These are phyloP conservation scores for Amphiprion ocellaris DNA, from an alignment of 2,113 vertebrate species.

Conservation along the genomic window DNA sequence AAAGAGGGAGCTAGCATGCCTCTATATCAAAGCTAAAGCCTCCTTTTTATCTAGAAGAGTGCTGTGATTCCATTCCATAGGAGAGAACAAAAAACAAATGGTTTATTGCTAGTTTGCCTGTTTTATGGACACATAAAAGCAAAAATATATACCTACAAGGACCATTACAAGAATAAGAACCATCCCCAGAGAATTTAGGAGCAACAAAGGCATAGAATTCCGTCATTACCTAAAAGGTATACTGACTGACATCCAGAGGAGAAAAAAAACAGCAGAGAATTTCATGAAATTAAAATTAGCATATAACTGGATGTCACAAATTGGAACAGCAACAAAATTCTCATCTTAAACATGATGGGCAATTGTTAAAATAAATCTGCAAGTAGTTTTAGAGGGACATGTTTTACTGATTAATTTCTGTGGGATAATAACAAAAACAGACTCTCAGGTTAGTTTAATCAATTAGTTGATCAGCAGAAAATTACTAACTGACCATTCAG, in stretches of 20 bases:
- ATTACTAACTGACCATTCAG: too few relatives aligned
- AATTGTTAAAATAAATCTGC: too few relatives aligned
- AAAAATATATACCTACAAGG: constrained; percentile 4
- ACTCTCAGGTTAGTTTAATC: too few relatives aligned
- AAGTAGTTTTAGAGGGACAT: too few relatives aligned
- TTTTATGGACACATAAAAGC: constrained; percentile 42
- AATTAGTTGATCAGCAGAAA: too few relatives aligned
- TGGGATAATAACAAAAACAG: too few relatives aligned
- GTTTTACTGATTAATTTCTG: too few relatives aligned
- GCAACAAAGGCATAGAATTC: constrained; percentile 2
- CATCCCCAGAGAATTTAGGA: constrained; percentile 19
- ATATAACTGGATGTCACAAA: background rate
- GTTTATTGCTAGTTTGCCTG: constrained; percentile 36
- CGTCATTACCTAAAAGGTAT: background rate
- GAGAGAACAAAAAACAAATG: constrained; percentile 14
- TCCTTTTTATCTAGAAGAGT: constrained; percentile 15
- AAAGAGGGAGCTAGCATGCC: constrained; percentile 22
- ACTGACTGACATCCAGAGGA: background rate
- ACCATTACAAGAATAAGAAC: background rate
- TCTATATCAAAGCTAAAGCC: constrained; percentile 55
- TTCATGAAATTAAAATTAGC: background rate
- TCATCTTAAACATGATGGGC: too few relatives aligned
- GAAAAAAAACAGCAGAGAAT: background rate
- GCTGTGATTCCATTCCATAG: constrained; percentile 29
- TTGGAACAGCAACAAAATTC: too few relatives aligned